phyloP scores from a whole-genome alignment of 2,113 vertebrate genomes.

The Sclerurus mexicanus region DNA sequence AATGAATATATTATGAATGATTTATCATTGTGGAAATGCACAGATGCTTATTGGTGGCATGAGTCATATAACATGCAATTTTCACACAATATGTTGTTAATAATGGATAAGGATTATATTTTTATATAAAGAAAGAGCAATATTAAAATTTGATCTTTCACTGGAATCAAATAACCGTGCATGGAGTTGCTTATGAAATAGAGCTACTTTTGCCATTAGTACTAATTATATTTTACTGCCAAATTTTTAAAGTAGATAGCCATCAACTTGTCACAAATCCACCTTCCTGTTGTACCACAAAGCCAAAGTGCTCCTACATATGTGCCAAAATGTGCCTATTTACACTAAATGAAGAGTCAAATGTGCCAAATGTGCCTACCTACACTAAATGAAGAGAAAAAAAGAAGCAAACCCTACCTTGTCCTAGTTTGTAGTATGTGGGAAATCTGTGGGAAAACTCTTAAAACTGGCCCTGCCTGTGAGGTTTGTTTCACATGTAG shows the following conservation, averaged over 20 bases:
- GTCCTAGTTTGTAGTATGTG: not conserved
- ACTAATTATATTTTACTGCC: conserved; percentile 57
- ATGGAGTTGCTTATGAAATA: conserved; percentile 43
- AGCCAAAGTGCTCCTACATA: not conserved
- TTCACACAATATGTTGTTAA: conserved; percentile 70
- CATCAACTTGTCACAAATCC: not conserved
- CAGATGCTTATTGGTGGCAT: conserved; percentile 68
- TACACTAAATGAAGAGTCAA: not conserved
- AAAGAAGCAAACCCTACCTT: not conserved
- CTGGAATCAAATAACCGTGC: conserved; percentile 58
- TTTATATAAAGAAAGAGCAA: conserved; percentile 60
- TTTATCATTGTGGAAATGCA: conserved; percentile 71
- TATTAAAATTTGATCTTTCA: conserved; percentile 72
- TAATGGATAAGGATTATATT: conserved; percentile 76
- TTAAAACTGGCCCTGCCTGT: not conserved
- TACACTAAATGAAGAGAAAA: not conserved
- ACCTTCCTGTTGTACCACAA: not conserved
- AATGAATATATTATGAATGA: conserved; percentile 74
- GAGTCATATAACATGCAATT: conserved; percentile 68
- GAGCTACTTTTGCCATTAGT: conserved; percentile 48
- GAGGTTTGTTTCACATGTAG: not conserved
- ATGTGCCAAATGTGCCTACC: not conserved
- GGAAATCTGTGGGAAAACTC: not conserved
- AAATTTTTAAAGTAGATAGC: conserved; percentile 17
- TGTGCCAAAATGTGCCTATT: not conserved